Evolutionary conservation across 2,888 invertebrate genomes (phyloP), one percentile per base, ranked within the genome.

Genomic region (Sycophila texana): DNA sequence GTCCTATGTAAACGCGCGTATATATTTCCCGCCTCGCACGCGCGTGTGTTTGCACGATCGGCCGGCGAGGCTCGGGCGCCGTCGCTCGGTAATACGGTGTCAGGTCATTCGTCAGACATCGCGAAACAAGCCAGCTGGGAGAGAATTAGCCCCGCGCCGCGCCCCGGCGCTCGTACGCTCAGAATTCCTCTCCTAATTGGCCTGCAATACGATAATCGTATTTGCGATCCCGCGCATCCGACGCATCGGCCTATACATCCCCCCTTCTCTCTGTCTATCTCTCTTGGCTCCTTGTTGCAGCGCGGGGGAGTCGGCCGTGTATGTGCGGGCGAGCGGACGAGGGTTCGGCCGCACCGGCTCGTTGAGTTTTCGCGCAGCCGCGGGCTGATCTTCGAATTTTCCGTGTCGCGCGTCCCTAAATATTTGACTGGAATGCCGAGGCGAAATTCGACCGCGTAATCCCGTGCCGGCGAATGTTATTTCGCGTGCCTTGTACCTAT

Each of bases 101-200:
- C 66, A 53, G 71, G 55, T 58, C 77, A 51, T 65, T 58, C 66
- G 60, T 58, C 66, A 30, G 60, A 66, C 72, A 66, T 70, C 47
- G n/a, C 30, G 18, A 66, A 77, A 72, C 77, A 77, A 77, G 72
- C 58, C 61, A 60, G 67, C 74, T 55, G 57, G 47, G 66, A 49
- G 66, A 47, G 66, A 58, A 47, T 51, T 61, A 58, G 57, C 2
- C 47, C 0, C 16, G 14, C n/a, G 53, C 4, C 47, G 12, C 61
- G n/a, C 22, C 7, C 18, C 30, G 30, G 16, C 53, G 57, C 55
- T 47, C 63, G 49, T 57, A 66, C 71, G 65, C 65, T 75, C 79
- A 68, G 77, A 68, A 80, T 83, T 83, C 76, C 82, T 75, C 76
- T 80, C 74, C 77, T 84, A 84, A 84, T 84, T 84, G 82, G 83